Evolutionary conservation across 2,797 vertebrate species (phyloP).

Genomic region (Anguilla obscura): DNA sequence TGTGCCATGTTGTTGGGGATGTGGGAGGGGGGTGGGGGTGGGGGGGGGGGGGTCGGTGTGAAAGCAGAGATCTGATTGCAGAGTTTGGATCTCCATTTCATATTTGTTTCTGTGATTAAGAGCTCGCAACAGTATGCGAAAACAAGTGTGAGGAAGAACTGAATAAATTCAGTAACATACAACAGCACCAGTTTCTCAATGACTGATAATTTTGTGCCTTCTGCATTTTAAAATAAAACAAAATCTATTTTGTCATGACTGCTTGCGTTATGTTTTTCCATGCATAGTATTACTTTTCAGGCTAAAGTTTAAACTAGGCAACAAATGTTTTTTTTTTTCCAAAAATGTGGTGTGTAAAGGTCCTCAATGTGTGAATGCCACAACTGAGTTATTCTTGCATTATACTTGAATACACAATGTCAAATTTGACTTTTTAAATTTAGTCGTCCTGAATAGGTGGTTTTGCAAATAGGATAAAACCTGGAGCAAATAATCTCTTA

Average conservation of each 20-base stretch:
- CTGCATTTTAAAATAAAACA: background rate
- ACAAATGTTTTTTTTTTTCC: background rate
- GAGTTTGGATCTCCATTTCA: conserved; percentile 50
- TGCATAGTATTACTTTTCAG: background rate
- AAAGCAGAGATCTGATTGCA: conserved; percentile 56
- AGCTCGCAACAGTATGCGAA: conserved; percentile 10
- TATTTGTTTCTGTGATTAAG: conserved; percentile 19
- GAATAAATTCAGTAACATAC: background rate
- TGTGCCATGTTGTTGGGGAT: conserved; percentile 60
- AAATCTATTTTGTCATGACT: conserved; percentile 1
- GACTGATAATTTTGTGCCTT: background rate
- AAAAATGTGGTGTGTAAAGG: background rate
- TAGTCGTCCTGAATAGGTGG: background rate
- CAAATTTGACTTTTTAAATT: background rate
- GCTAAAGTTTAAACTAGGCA: background rate
- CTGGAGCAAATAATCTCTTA: conserved; percentile 20
- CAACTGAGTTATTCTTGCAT: background rate
- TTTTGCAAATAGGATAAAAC: background rate
- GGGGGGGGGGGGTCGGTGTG: conserved; percentile 38
- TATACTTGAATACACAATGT: background rate
- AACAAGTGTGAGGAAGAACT: background rate
- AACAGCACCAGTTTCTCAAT: background rate
- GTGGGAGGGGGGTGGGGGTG: conserved; percentile 37
- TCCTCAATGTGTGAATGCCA: background rate
- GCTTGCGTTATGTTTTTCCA: background rate